Base-by-base conservation (phyloP, 2,888 invertebrate genomes). In the Mallateleia sp. region DNA sequence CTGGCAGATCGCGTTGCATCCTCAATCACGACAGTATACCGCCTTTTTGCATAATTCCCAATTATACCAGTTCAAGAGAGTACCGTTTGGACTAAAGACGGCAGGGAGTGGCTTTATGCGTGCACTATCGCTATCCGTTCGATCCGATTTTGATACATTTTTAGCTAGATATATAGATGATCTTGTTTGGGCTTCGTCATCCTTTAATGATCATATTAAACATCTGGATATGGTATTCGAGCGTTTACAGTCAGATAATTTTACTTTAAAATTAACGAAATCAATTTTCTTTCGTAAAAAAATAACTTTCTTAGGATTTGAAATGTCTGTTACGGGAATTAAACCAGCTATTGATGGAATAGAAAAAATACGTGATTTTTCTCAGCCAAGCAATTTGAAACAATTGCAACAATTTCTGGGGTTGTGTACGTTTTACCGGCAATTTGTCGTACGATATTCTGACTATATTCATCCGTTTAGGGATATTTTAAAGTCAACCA, bases 81-180 rank as follows among this genome's bases (percentile, higher is more conserved):
- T 28, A 28, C 28, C 28, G 28, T 28, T 28, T 28, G 28, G 28
- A 28, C 28, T 28, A 8, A 28, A 28, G 8, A 28, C 28, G 8
- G 28, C 28, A 28, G 28, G 28, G 5, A 28, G 28, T 28, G 28
- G 28, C 28, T 28, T 28, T 4, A 28, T 28, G 28, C 4, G 28
- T 6, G 28, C 28, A 6, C 8, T 28, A 28, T 50, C 47, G 4
- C n/a, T 62, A 0, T 32, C 75, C 5, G 34, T 75, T 18, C 28
- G 20, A 9, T 11, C 62, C n/a, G 47, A 60, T 15, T 75, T 62
- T 14, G 47, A 42, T 15, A 15, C 11, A 0, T 75, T 47, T 24
- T 18, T 47, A 2, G 25, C 75, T 0, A 0, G n/a, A 15, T 62
- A 75, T 42, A 32, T 75, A 15, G 75, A 75, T 28, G 62, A 75